Evolutionary conservation across 2,113 vertebrate species (phyloP), one percentile per base, ranked within the genome.

Genomic region (Brachyhypopomus gauderio): DNA sequence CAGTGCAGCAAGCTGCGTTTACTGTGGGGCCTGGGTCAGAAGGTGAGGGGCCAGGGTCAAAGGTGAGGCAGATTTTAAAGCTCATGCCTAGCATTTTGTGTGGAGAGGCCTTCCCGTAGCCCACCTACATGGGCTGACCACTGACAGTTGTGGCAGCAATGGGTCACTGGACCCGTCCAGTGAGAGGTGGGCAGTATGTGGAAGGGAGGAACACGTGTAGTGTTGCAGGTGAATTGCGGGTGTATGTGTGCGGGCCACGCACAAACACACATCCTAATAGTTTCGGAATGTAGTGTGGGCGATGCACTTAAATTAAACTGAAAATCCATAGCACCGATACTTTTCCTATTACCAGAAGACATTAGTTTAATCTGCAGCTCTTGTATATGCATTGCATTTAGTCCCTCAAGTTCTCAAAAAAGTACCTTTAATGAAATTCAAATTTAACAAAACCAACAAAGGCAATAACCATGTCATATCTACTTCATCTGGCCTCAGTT

Each of bases 401-500:
- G 66, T 71, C 20, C 30, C 41, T 52, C 25, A 30, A 64, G 63
- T 73, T 19, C 22, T 52, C 25, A 63, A n/a, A 80, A 30, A 72
- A 72, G 58, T n/a, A 27, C 62, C 73, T 63, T 64, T 80, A 73
- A 80, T 80, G 36, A 27, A 36, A 63, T 52, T 52, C 70, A 23
- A 73, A 80, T 80, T 64, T 72, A 63, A 4, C 11, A 48, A 63
- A 60, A 52, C 78, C 70, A 79, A 79, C 67, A 79, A 62, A 48
- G 67, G 20, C 1, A 20, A 59, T 58, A 60, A 23, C 23, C 69
- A 80, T 80, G 55, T 80, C 70, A 58, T 25, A 9, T 72, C 17
- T 48, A 45, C n/a, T 36, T 25, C 41, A n/a, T 72, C 59, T 60
- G 23, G 2, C 20, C 14, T 22, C 45, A 73, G 48, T 72, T 72